Percentiles rank a stretch among this genome's conserved stretches.
phyloP scores from a whole-genome alignment of 2,113 vertebrate genomes.

The Perca flavescens region DNA sequence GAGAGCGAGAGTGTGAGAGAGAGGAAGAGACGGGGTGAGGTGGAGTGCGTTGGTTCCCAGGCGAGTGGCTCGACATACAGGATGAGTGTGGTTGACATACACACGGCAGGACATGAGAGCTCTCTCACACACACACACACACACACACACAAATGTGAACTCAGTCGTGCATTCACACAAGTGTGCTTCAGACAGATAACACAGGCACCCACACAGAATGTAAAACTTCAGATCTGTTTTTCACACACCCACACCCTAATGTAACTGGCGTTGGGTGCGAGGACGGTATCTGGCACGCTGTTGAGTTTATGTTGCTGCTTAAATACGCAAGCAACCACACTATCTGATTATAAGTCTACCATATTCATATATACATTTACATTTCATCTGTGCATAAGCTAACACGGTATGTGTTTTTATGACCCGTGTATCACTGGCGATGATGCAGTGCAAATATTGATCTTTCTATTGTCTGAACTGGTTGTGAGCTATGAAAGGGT shows the following conservation, averaged over 20 bases:
- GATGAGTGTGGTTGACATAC: slow-evolving; percentile 80
- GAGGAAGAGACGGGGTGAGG: slow-evolving; percentile 38
- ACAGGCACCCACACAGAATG: slow-evolving; percentile 62
- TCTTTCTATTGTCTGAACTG: slow-evolving; percentile 14
- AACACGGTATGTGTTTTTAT: neutral
- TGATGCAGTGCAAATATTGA: slow-evolving; percentile 39
- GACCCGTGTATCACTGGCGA: slow-evolving; percentile 5
- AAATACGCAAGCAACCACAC: neutral
- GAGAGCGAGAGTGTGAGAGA: slow-evolving; percentile 8
- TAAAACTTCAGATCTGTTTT: slow-evolving; percentile 70
- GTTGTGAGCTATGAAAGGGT: neutral
- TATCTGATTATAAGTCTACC: neutral
- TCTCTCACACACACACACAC: slow-evolving; percentile 27
- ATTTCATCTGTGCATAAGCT: neutral
- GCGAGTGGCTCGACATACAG: slow-evolving; percentile 83
- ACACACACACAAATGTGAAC: slow-evolving; percentile 46
- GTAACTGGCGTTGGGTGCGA: slow-evolving; percentile 22
- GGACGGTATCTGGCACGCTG: slow-evolving; percentile 21
- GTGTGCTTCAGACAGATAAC: slow-evolving; percentile 62
- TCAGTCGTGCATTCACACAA: slow-evolving; percentile 57
- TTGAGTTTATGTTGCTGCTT: neutral
- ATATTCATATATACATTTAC: neutral
- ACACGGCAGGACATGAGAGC: slow-evolving; percentile 50
- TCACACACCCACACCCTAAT: slow-evolving; percentile 68
- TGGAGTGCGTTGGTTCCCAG: slow-evolving; percentile 71